Evolutionary conservation across 2,888 invertebrate species (phyloP).

Genomic region (Acronicta aceris): DNA sequence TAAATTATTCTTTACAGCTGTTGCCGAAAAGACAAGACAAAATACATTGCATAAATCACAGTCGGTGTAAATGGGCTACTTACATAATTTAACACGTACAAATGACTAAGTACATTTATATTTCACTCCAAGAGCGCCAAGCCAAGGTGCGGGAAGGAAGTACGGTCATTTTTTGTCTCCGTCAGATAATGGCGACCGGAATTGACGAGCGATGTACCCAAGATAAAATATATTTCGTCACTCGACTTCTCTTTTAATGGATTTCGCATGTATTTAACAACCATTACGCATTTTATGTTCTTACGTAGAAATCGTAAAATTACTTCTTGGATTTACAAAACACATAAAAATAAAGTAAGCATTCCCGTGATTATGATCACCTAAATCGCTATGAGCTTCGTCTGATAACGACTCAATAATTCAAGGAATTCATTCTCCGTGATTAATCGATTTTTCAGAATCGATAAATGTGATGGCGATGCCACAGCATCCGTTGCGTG

Average conservation of each 20-base stretch:
- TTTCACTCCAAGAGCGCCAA: constrained; percentile 18
- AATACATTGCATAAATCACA: not conserved
- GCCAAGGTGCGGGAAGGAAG: constrained; percentile 59
- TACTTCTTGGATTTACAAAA: constrained; percentile 43
- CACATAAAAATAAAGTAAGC: constrained; percentile 52
- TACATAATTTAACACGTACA: constrained; percentile 1
- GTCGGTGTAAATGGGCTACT: not conserved
- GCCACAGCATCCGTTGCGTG: constrained; percentile 23
- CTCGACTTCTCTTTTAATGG: constrained; percentile 50
- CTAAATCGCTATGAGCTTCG: constrained; percentile 27
- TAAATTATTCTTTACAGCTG: too few relatives aligned
- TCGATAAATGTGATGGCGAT: constrained; percentile 39
- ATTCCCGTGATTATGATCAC: constrained; percentile 44
- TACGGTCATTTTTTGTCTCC: constrained; percentile 57
- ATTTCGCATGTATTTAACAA: constrained; percentile 51
- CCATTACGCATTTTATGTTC: constrained; percentile 46
- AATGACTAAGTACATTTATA: not conserved
- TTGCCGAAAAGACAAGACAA: too few relatives aligned
- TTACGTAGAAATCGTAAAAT: constrained; percentile 51
- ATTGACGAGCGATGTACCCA: constrained; percentile 53
- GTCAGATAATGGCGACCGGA: constrained; percentile 64
- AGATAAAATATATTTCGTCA: constrained; percentile 53
- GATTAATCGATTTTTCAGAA: constrained; percentile 48
- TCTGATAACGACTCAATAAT: constrained; percentile 33
- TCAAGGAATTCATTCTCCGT: constrained; percentile 35